Conservation (phyloP, 2,113 vertebrate genomes). For the Gymnorhina tibicen region DNA sequence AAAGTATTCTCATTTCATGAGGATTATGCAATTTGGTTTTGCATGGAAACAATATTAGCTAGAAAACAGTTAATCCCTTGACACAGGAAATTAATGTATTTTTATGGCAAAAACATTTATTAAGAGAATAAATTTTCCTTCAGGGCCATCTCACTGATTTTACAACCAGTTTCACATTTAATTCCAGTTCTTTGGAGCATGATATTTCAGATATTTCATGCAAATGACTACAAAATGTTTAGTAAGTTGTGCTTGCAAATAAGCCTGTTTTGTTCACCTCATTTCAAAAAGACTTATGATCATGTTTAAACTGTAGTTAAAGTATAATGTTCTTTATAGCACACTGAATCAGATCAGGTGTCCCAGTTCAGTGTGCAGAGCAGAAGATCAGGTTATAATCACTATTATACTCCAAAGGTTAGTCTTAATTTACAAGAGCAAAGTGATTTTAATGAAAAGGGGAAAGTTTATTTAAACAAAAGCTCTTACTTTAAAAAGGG, state of each 20-base stretch:
- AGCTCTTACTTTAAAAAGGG: background rate
- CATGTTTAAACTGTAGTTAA: slow-evolving; percentile 1
- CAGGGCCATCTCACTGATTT: background rate
- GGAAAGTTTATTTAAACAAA: slow-evolving; percentile 32
- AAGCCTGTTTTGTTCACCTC: background rate
- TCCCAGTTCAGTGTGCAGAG: background rate
- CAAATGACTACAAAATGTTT: background rate
- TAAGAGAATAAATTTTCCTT: background rate
- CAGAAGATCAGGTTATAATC: background rate
- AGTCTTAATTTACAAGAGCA: slow-evolving; percentile 39
- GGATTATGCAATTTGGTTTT: background rate
- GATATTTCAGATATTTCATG: background rate
- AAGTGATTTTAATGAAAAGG: slow-evolving; percentile 17
- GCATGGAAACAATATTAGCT: background rate
- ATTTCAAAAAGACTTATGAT: background rate
- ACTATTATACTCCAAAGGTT: slow-evolving; percentile 19
- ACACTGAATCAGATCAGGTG: background rate
- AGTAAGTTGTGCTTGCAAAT: background rate
- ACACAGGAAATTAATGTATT: background rate
- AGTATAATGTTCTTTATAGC: background rate
- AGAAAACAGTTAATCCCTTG: background rate
- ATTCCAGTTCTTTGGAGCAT: background rate
- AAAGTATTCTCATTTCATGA: background rate
- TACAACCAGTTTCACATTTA: slow-evolving; percentile 14
- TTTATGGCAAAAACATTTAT: background rate